Evolutionary conservation across 2,113 vertebrate genomes (phyloP).

Genomic region (Tragelaphus strepsiceros): DNA sequence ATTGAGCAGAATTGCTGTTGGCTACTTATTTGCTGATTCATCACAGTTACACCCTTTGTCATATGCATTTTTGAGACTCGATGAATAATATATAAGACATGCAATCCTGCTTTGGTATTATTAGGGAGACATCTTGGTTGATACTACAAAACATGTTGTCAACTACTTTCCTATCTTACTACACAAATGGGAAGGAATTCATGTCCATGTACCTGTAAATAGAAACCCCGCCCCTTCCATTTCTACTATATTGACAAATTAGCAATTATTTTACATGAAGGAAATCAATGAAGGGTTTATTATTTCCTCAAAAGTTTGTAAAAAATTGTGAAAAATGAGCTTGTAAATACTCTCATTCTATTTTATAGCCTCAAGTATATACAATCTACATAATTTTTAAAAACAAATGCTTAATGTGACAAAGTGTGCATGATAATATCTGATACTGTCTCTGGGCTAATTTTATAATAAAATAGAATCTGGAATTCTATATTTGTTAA

Average conservation of each 20-base stretch:
- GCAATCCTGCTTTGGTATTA: neutral
- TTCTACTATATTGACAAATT: conserved; percentile 82
- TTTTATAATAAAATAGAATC: conserved; percentile 52
- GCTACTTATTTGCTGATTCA: neutral
- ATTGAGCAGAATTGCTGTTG: neutral
- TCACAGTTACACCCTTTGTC: neutral
- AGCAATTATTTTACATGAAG: conserved; percentile 77
- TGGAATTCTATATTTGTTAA: conserved; percentile 38
- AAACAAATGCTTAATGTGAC: conserved; percentile 49
- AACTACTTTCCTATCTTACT: neutral
- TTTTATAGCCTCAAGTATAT: conserved; percentile 70
- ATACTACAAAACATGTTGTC: neutral
- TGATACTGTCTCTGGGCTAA: conserved; percentile 53
- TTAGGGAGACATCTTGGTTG: neutral
- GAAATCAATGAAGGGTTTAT: conserved; percentile 78
- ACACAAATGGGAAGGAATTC: neutral
- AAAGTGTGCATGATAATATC: conserved; percentile 33
- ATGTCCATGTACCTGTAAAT: conserved; percentile 57
- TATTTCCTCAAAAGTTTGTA: conserved; percentile 70
- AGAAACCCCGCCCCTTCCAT: conserved; percentile 74
- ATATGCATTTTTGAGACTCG: neutral
- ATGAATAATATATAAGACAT: neutral
- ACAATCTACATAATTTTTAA: conserved; percentile 39
- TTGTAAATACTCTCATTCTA: conserved; percentile 75
- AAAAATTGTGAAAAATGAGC: conserved; percentile 64